Percentiles rank a stretch among this genome's conserved stretches.
phyloP scores from a whole-genome alignment of 2,797 vertebrate species.

The Halcyon badia region DNA sequence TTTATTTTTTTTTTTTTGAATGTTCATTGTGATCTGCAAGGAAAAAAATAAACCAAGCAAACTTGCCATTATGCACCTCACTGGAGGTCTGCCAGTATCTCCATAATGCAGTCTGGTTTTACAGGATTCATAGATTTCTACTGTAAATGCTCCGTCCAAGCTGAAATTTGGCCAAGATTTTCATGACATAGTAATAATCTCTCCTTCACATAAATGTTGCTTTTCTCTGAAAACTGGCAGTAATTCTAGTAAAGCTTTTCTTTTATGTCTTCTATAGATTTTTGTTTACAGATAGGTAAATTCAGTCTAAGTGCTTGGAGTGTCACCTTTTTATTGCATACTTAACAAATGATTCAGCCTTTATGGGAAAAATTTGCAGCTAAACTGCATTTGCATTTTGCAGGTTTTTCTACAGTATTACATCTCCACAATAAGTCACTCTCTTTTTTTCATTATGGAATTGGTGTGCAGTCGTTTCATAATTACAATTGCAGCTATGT shows the following conservation, averaged over 20 bases:
- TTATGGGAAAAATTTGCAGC: constrained; percentile 36
- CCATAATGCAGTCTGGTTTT: not conserved
- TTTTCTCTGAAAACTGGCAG: not conserved
- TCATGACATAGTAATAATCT: not conserved
- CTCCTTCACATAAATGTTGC: not conserved
- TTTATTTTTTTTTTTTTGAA: not conserved
- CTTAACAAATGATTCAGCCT: constrained; percentile 56
- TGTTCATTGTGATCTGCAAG: not conserved
- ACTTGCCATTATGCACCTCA: not conserved
- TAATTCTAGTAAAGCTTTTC: constrained; percentile 10
- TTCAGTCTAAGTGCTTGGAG: constrained; percentile 39
- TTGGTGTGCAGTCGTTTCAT: not conserved
- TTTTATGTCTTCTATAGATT: constrained; percentile 58
- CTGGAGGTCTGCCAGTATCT: constrained; percentile 17
- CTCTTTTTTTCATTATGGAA: constrained; percentile 8
- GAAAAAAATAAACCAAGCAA: not conserved
- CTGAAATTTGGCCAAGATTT: constrained; percentile 21
- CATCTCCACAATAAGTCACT: not conserved
- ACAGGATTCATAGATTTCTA: constrained; percentile 14
- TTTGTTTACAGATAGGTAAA: constrained; percentile 68
- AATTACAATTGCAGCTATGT: constrained; percentile 35
- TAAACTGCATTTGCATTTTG: constrained; percentile 51
- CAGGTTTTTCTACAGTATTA: not conserved
- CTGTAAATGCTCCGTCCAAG: constrained; percentile 4
- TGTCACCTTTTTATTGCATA: constrained; percentile 56